Percentiles rank a stretch among this genome's conserved stretches.
Evolutionary conservation across 2,797 vertebrate species (phyloP).

Genomic region (Carcharodon carcharias): DNA sequence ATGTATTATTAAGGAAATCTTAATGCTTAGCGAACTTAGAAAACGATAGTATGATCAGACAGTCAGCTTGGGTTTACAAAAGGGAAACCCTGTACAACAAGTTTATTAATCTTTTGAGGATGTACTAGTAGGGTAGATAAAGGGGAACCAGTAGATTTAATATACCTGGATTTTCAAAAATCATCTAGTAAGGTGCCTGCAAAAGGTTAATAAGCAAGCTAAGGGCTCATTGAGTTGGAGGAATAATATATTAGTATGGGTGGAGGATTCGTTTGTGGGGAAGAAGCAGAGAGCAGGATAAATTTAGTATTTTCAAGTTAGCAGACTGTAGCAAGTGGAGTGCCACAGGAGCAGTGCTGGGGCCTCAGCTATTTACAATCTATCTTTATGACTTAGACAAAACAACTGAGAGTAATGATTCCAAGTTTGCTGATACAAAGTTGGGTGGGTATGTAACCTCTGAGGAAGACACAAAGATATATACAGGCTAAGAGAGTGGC

Average conservation of each 20-base stretch:
- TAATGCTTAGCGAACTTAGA: background rate
- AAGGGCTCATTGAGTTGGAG: background rate
- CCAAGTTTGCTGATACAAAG: background rate
- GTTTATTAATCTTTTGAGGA: too few species aligned
- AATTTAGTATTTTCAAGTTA: background rate
- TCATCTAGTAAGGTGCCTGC: too few species aligned
- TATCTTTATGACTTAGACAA: background rate
- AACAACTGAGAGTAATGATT: background rate
- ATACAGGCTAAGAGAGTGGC: background rate
- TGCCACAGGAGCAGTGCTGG: background rate
- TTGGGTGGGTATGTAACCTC: background rate
- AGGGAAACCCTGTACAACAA: too few species aligned
- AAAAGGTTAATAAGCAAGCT: background rate
- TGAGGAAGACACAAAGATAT: background rate
- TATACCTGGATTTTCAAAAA: too few species aligned
- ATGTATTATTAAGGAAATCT: background rate
- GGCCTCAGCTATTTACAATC: background rate
- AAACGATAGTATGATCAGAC: background rate
- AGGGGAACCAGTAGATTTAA: too few species aligned
- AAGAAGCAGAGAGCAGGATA: background rate
- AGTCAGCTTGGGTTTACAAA: background rate
- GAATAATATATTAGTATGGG: background rate
- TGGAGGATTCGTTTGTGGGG: background rate
- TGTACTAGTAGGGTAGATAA: too few species aligned
- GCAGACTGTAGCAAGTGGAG: background rate